Evolutionary conservation across 2,797 vertebrate species (phyloP).

Genomic region (Selene dorsalis): DNA sequence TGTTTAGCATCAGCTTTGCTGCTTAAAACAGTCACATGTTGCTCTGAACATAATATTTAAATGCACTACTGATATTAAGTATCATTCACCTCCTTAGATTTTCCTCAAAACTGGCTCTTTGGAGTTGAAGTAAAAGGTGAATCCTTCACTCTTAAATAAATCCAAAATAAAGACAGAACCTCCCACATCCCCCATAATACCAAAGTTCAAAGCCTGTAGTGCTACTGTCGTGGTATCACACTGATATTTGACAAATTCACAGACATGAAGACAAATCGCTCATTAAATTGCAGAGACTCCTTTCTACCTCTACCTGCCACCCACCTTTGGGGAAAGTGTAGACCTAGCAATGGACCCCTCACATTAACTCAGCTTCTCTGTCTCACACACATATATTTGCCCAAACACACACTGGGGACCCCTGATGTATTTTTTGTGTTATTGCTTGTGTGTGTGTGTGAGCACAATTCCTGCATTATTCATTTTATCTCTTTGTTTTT

Average conservation of each 20-base stretch:
- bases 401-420: constrained; percentile 18
- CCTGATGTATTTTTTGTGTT: constrained; percentile 17
- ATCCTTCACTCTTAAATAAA: constrained; percentile 25
- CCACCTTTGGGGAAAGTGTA: constrained; percentile 41
- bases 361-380: constrained; percentile 25
- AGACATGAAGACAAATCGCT: constrained; percentile 35
- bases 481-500: constrained; percentile 72
- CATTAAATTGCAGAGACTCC: constrained; percentile 61
- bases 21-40: not conserved
- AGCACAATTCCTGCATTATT: constrained; percentile 64
- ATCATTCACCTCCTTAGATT: not conserved
- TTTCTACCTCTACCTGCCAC: constrained; percentile 50
- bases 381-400: constrained; percentile 8
- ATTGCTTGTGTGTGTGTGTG: constrained; percentile 6
- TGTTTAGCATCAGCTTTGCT: not conserved
- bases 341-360: constrained; percentile 38
- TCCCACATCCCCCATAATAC: constrained; percentile 5
- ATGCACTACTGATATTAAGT: not conserved
- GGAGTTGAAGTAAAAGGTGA: constrained; percentile 13
- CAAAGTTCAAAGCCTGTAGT: constrained; percentile 22
- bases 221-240: constrained; percentile 45
- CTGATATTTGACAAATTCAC: constrained; percentile 61
- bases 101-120: not conserved
- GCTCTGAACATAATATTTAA: no score
- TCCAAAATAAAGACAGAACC: constrained; percentile 44